Percentiles rank a stretch among this genome's conserved stretches.
Conservation (phyloP, 2,888 invertebrate species). For the Psylliodes chrysocephalus region DNA sequence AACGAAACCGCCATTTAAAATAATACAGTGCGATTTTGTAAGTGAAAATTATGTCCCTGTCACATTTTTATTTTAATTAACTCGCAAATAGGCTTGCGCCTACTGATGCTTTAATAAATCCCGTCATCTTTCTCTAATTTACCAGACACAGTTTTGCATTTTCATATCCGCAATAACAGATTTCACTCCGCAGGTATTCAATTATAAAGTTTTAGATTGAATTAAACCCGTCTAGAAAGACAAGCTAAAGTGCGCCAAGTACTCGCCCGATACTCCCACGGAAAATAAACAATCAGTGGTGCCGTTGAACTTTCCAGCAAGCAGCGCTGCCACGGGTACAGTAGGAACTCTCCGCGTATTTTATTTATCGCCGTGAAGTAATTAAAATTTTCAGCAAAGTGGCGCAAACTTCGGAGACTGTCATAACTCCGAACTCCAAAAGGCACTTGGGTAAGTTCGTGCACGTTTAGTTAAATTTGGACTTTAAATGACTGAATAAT, state of each 20-base stretch:
- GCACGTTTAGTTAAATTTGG: conserved; percentile 1
- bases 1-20: too few species aligned
- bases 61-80: too few species aligned
- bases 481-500: background rate
- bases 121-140: too few species aligned
- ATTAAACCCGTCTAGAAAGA: background rate
- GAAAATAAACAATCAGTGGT: conserved; percentile 13
- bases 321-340: background rate
- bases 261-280: background rate
- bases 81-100: too few species aligned
- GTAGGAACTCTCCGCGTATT: conserved; percentile 28
- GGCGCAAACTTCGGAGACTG: conserved; percentile 53
- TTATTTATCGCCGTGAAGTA: conserved; percentile 32
- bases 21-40: too few species aligned
- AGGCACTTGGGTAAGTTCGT: conserved; percentile 59
- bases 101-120: too few species aligned
- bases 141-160: background rate
- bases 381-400: conserved; percentile 53
- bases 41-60: too few species aligned
- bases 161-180: background rate
- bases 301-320: background rate
- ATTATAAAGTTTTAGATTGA: background rate
- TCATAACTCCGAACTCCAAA: conserved; percentile 60
- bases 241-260: background rate
- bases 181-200: background rate